These are phyloP conservation scores for Actias luna DNA, from an alignment of 2,888 invertebrate genomes.

Conservation along the genomic window DNA sequence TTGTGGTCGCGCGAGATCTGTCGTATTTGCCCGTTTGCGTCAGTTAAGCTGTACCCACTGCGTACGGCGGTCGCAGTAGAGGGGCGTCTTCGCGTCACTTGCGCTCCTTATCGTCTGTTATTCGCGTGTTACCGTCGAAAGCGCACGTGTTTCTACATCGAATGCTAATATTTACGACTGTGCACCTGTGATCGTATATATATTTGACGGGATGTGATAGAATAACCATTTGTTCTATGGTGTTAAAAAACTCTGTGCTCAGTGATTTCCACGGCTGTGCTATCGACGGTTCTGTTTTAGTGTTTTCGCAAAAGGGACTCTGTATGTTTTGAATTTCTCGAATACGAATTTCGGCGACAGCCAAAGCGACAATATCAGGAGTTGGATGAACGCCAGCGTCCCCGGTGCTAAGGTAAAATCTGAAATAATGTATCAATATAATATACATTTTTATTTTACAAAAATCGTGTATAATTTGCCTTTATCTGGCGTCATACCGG, in stretches of 20 bases:
- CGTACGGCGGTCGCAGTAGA: constrained; percentile 67
- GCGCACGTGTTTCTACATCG: constrained; percentile 71
- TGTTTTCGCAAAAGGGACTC: constrained; percentile 40
- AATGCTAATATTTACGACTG: constrained; percentile 55
- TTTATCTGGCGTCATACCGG: constrained; percentile 48
- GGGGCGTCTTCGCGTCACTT: constrained; percentile 45
- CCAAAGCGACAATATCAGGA: constrained; percentile 65
- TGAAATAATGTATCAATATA: constrained; percentile 41
- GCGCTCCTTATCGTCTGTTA: constrained; percentile 55
- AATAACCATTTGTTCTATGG: constrained; percentile 63
- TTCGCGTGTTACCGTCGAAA: constrained; percentile 69
- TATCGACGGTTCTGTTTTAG: constrained; percentile 38
- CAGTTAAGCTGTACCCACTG: constrained; percentile 72
- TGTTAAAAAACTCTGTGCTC: constrained; percentile 53
- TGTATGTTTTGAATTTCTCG: constrained; percentile 52
- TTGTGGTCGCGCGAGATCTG: constrained; percentile 59
- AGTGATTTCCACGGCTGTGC: constrained; percentile 53
- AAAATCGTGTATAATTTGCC: constrained; percentile 36
- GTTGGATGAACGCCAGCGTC: constrained; percentile 80
- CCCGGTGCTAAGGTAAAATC: constrained; percentile 70
- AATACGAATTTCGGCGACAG: constrained; percentile 68
- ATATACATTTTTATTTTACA: constrained; percentile 36
- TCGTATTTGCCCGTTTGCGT: constrained; percentile 37
- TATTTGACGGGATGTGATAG: constrained; percentile 74
- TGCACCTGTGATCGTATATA: constrained; percentile 74